Percentiles rank a stretch among this genome's conserved stretches.
phyloP scores from a whole-genome alignment of 2,113 vertebrate species.

The Scartelaos histophorus region DNA sequence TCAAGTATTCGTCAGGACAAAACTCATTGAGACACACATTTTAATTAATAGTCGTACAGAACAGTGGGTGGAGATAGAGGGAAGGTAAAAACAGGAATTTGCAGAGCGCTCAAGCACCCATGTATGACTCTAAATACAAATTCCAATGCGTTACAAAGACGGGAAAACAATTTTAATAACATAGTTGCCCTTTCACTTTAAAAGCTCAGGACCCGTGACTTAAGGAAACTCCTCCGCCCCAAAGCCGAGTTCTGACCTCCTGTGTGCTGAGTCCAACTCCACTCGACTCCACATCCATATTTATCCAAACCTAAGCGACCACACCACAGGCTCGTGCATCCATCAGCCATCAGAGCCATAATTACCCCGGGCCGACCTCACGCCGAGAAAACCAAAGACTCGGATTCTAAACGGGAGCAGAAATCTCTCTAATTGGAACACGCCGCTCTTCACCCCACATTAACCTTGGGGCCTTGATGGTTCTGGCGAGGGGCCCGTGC shows the following conservation, averaged over 20 bases:
- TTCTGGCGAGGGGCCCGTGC: conserved; percentile 12
- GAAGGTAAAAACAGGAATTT: no score
- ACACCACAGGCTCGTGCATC: neutral
- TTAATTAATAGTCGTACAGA: no score
- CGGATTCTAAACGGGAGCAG: conserved; percentile 24
- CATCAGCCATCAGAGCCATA: conserved; percentile 1
- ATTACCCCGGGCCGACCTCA: conserved; percentile 15
- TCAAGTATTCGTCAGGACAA: no score
- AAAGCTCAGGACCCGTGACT: neutral
- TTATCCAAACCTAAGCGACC: no score
- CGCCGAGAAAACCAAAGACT: conserved; percentile 20
- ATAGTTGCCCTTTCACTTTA: neutral
- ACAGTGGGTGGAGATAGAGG: no score
- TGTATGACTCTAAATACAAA: no score
- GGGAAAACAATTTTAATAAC: neutral
- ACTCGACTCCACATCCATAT: no score
- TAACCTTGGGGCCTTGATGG: conserved; percentile 48
- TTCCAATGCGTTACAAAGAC: no score
- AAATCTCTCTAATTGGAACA: conserved; percentile 42
- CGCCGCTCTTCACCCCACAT: conserved; percentile 37
- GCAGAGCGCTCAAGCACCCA: no score
- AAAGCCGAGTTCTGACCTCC: no score
- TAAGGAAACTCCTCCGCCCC: no score
- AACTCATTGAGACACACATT: no score
- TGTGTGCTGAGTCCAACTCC: neutral